These are phyloP conservation scores for Phaedon cochleariae DNA, from an alignment of 2,888 invertebrate genomes.

Conservation along the genomic window DNA sequence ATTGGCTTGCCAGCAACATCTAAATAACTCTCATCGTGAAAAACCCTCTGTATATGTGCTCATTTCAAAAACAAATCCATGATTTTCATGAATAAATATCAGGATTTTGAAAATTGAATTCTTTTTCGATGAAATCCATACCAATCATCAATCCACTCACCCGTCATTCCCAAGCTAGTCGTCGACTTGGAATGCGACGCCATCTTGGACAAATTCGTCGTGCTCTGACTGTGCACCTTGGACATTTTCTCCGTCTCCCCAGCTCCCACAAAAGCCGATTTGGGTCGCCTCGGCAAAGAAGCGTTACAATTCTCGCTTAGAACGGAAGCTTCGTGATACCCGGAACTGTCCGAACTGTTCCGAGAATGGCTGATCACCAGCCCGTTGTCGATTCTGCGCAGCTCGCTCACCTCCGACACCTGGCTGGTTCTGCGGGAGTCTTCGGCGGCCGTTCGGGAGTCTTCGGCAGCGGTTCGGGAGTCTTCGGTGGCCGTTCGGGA, in stretches of 20 bases:
- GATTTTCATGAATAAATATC: too few relatives aligned
- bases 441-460: conserved; percentile 44
- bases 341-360: conserved; percentile 77
- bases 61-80: too few relatives aligned
- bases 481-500: conserved; percentile 10
- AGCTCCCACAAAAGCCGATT: conserved; percentile 50
- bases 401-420: conserved; percentile 33
- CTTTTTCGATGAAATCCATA: too few relatives aligned
- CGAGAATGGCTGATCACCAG: conserved; percentile 72
- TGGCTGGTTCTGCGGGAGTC: too few relatives aligned
- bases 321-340: conserved; percentile 75
- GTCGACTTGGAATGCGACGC: conserved; percentile 59
- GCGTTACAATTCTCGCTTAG: conserved; percentile 68
- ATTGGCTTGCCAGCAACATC: too few relatives aligned
- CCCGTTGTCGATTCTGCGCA: conserved; percentile 49
- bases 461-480: conserved; percentile 29
- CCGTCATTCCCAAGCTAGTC: conserved; percentile 57
- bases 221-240: conserved; percentile 51
- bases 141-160: conserved; percentile 43
- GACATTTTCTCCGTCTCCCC: conserved; percentile 35
- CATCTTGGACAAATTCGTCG: conserved; percentile 59
- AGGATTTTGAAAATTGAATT: too few relatives aligned
- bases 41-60: too few relatives aligned
- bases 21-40: too few relatives aligned
- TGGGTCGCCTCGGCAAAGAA: conserved; percentile 57